Evolutionary conservation across 2,797 vertebrate species (phyloP), one percentile per base, ranked within the genome.

Genomic region (Coluber constrictor): DNA sequence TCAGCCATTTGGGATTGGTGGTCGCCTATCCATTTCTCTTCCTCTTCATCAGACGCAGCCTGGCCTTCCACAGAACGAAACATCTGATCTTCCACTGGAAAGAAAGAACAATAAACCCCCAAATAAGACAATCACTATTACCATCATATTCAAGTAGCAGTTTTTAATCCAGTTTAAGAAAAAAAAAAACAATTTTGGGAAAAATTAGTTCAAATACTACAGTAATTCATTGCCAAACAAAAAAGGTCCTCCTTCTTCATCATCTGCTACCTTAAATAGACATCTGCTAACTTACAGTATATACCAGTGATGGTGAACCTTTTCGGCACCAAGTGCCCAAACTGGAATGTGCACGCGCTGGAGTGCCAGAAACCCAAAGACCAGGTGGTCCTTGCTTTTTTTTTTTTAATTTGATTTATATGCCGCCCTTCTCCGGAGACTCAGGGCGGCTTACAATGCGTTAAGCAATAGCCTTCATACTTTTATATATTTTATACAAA

Each of bases 21-120:
- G 18, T 97, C 96, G 29, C 97, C 97, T 0, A 93, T 97, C 98
- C 98, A 97, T 96, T 97, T 98, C 93, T 99, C 98, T 29, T 99
- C 98, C 74, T 99, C 99, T 94, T 99, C 98, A 0, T 99, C 99
- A 0, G 98, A 99, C 60, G 99, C 98, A 0, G 99, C 98, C 97
- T 99, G 99, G 91, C 99, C 99, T 95, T 99, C 99, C 96, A 99
- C 98, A 0, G 99, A 98, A 2, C 98, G 98, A 91, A 99, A 98
- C 89, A 99, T 97, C 97, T 99, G 98, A 90, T 99, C 99, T 70
- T 98, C 99, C 97, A 97, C 98, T 98, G 8, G 13, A 92, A 95
- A n/a, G 6, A 89, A 88, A 90, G 12, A 61, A 56, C 3, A 90
- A 43, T 5, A 25, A 61, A 90, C 70, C 6, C 1, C 37, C 74